Evolutionary conservation across 2,113 vertebrate species (phyloP), one percentile per base, ranked within the genome.

Genomic region (Salvelinus namaycush): DNA sequence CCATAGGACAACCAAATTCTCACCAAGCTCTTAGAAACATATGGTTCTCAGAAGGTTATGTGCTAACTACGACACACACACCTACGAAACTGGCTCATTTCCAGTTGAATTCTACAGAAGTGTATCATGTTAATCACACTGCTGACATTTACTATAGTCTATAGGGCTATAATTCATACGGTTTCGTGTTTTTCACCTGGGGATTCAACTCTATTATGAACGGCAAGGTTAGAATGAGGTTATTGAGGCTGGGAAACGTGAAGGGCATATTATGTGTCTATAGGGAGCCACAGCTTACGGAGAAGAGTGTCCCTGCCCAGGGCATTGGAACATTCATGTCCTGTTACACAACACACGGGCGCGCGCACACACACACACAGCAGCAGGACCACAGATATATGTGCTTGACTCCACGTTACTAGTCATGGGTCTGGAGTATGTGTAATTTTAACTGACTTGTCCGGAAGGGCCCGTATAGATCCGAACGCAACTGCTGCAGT

Each of bases 281-380:
- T 65, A 48, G 16, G 51, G 49, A n/a, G 70, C 78, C 68, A 71
- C 65, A 39, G 39, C 8, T 39, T 39, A 39, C 39, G 9, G 7
- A 39, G 39, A 39, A 39, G 39, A 39, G 39, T 6, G 20, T 76
- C 70, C 22, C 75, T 29, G 78, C 78, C 72, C 62, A 64, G 69
- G 76, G 77, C 69, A 51, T n/a, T n/a, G 13, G 6, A 72, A 18
- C 65, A 31, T 27, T 67, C 62, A 34, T n/a, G 51, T 29, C 68
- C 14, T 6, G 13, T 20, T 39, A 68, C 22, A 29, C 14, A 68
- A 75, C 24, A 75, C n/a, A 67, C 16, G 5, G 4, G 12, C 4
- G 51, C 39, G 20, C 9, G 6, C 62, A 54, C 39, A 68, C 5
- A 54, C 39, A 68, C 5, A 29, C 51, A 71, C 20, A 72, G 72